A percentile compares a stretch with the other conserved stretches of the same genome.
These are phyloP conservation scores for Lycaon pictus DNA, from an alignment of 2,113 vertebrate species.

Conservation along the genomic window DNA sequence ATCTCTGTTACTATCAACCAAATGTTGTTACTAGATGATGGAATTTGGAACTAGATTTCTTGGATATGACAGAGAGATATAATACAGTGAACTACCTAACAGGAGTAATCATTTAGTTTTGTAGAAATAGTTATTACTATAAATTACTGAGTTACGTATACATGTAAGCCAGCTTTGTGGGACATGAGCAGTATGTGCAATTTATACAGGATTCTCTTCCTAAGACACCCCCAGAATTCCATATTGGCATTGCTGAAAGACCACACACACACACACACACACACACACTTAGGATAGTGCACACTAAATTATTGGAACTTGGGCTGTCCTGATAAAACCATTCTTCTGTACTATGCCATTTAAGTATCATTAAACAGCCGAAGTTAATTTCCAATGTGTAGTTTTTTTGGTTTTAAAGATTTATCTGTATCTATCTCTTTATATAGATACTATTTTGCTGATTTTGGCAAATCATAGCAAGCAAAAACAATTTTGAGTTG, in stretches of 20 bases:
- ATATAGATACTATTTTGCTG: neutral
- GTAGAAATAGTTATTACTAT: neutral
- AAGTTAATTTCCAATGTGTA: neutral
- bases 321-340: neutral
- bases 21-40: neutral
- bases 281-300: neutral
- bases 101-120: neutral
- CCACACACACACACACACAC: neutral
- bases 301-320: neutral
- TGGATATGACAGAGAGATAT: neutral
- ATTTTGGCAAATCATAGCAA: neutral
- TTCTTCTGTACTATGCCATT: neutral
- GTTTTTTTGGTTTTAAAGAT: neutral
- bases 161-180: neutral
- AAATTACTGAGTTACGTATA: neutral
- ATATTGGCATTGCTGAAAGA: neutral
- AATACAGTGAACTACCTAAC: neutral
- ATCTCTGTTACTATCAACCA: neutral
- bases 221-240: neutral
- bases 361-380: neutral
- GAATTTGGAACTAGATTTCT: neutral
- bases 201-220: neutral
- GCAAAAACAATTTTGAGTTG: constrained; percentile 66
- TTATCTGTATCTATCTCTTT: too few relatives aligned
- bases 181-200: neutral